Evolutionary conservation across 1,140 invertebrate species (phyloP).

Genomic region (Trichonephila inaurata): DNA sequence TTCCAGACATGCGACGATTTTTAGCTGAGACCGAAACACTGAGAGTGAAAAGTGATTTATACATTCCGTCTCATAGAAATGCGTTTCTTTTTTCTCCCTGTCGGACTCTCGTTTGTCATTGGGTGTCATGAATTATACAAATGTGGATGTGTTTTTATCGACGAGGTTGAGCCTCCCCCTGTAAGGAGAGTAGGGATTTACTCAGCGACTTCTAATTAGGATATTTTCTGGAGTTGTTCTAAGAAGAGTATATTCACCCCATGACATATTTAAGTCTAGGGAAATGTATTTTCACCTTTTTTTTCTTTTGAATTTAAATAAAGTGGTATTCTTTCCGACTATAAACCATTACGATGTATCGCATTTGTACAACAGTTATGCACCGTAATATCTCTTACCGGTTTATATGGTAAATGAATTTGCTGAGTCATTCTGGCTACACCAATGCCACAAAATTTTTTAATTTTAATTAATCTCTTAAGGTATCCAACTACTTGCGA

Average conservation of each 20-base stretch:
- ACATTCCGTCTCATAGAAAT: conserved; percentile 25
- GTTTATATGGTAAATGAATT: too few species aligned
- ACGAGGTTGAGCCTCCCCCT: neutral
- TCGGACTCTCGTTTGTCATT: conserved; percentile 5
- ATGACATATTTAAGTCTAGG: too few species aligned
- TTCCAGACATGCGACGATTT: conserved; percentile 1
- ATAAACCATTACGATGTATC: too few species aligned
- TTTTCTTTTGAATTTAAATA: too few species aligned
- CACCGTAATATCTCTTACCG: too few species aligned
- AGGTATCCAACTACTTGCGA: too few species aligned
- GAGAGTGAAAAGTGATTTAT: conserved; percentile 44
- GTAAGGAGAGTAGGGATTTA: neutral
- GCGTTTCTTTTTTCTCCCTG: conserved; percentile 10
- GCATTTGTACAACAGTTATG: too few species aligned
- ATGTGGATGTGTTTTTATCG: neutral
- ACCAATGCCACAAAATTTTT: too few species aligned
- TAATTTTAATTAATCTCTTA: too few species aligned
- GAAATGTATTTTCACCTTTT: too few species aligned
- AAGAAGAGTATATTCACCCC: neutral
- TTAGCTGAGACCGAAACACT: neutral
- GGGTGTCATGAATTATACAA: conserved; percentile 49
- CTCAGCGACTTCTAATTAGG: neutral
- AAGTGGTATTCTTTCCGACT: too few species aligned
- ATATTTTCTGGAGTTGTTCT: neutral
- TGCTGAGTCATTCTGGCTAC: too few species aligned